Conservation (phyloP, 2,113 vertebrate species). For the Tympanuchus pallidicinctus region DNA sequence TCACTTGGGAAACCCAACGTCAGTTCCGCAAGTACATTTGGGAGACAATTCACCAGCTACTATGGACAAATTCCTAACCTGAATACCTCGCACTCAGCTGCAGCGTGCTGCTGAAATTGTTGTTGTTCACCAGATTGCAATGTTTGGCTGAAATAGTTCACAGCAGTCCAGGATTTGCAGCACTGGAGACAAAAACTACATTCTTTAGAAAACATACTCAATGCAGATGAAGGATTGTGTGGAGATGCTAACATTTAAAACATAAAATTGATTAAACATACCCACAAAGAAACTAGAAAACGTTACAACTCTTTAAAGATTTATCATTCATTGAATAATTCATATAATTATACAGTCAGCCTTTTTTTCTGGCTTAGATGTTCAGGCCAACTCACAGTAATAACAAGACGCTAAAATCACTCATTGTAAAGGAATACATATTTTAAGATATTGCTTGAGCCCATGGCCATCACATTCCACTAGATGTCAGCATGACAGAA, state of each 20-base stretch:
- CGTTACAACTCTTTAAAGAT: neutral
- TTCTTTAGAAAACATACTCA: neutral
- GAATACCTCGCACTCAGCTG: neutral
- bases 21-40: neutral
- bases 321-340: neutral
- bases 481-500: slow-evolving; percentile 24
- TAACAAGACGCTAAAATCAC: neutral
- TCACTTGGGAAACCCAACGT: neutral
- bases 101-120: neutral
- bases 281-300: neutral
- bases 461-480: slow-evolving; percentile 13
- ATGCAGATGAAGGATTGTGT: neutral
- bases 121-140: neutral
- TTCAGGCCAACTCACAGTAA: neutral
- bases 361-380: neutral
- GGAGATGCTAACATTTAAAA: neutral
- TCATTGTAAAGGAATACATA: neutral
- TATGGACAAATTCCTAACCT: neutral
- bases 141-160: neutral
- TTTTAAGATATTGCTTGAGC: neutral
- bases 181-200: neutral
- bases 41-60: neutral
- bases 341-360: neutral
- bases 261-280: neutral
- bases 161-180: neutral